phyloP scores from a whole-genome alignment of 2,797 vertebrate genomes.

The Tenualosa thibaudeaui region DNA sequence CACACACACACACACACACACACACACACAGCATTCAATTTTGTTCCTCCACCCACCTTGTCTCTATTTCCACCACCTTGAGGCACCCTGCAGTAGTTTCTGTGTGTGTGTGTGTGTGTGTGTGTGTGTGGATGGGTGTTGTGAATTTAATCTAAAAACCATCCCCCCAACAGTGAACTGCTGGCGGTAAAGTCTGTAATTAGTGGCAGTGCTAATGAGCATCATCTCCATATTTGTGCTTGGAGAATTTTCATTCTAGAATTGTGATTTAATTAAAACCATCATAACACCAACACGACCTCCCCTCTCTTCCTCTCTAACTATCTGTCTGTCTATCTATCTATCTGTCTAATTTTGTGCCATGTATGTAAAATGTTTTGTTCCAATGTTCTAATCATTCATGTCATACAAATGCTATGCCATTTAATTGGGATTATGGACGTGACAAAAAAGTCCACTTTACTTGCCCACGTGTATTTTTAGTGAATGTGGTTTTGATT shows the following conservation, averaged over 20 bases:
- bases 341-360: no score
- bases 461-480: no score
- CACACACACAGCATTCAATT: background rate
- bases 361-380: no score
- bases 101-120: no score
- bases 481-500: no score
- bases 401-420: no score
- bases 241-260: background rate
- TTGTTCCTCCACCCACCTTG: background rate
- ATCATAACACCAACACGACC: background rate
- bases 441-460: no score
- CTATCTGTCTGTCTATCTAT: background rate
- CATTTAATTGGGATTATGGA: no score
- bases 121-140: no score
- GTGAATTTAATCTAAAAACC: background rate
- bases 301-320: background rate
- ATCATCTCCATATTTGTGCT: background rate
- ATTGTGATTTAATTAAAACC: background rate
- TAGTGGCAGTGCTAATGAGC: background rate
- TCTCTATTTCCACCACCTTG: background rate
- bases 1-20: background rate
- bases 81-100: background rate
- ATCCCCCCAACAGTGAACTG: background rate
- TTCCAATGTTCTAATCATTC: no score
- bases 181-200: background rate